phyloP scores from a whole-genome alignment of 2,113 vertebrate genomes.

The Mirza zaza region DNA sequence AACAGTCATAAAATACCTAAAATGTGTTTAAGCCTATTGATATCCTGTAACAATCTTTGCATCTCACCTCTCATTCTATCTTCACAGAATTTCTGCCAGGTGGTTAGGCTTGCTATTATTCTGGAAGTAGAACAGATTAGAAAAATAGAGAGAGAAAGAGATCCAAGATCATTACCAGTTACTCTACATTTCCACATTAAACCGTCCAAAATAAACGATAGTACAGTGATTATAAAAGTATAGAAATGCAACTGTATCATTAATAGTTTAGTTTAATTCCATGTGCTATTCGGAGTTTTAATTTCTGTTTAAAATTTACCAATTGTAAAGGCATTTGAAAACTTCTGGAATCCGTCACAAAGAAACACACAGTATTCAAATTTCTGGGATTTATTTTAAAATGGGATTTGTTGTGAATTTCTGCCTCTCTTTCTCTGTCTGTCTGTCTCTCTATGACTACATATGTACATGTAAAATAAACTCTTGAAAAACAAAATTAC shows the following conservation, averaged over 20 bases:
- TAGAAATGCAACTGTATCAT: background rate
- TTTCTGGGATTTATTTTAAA: conserved; percentile 4
- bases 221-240: background rate
- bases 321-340: background rate
- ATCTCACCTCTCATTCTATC: background rate
- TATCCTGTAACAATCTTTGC: background rate
- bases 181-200: background rate
- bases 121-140: background rate
- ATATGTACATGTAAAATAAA: background rate
- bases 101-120: background rate
- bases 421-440: background rate
- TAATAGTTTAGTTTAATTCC: background rate
- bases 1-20: background rate
- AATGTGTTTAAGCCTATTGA: background rate
- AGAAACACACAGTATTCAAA: background rate
- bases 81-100: background rate
- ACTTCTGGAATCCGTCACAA: background rate
- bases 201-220: background rate
- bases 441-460: background rate
- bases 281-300: background rate
- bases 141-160: background rate
- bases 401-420: background rate
- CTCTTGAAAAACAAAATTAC: background rate
- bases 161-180: background rate
- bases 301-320: background rate